Evolutionary conservation across 2,113 vertebrate genomes (phyloP).

Genomic region (Lynx canadensis): DNA sequence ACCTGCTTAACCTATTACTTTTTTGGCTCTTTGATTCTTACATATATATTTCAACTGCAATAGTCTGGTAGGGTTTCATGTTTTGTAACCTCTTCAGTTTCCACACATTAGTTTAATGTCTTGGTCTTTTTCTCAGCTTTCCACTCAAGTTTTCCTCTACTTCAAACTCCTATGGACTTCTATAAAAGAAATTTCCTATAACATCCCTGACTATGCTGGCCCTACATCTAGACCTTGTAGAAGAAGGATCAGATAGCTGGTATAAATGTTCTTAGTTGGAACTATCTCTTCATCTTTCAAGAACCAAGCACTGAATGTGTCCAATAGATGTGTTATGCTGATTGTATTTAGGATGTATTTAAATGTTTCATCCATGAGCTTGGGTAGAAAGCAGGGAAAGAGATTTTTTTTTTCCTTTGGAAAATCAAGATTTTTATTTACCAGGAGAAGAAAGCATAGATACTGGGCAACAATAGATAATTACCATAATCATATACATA

Average conservation of each 20-base stretch:
- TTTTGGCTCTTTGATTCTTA: not conserved
- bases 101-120: not conserved
- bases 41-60: not conserved
- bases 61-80: not conserved
- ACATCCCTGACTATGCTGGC: not conserved
- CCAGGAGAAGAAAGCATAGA: not conserved
- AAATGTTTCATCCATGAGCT: not conserved
- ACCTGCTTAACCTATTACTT: not conserved
- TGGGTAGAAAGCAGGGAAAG: not conserved
- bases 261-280: not conserved
- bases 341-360: conserved; percentile 25
- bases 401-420: not conserved
- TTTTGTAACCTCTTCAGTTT: not conserved
- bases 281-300: not conserved
- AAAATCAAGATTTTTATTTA: conserved; percentile 30
- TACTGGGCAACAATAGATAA: not conserved
- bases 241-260: not conserved
- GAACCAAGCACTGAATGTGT: not conserved
- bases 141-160: not conserved
- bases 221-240: not conserved
- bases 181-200: not conserved
- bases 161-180: not conserved
- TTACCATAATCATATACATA: not conserved
- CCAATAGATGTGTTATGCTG: not conserved
- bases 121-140: not conserved